phyloP scores from a whole-genome alignment of 2,113 vertebrate genomes.

The Equus przewalskii region DNA sequence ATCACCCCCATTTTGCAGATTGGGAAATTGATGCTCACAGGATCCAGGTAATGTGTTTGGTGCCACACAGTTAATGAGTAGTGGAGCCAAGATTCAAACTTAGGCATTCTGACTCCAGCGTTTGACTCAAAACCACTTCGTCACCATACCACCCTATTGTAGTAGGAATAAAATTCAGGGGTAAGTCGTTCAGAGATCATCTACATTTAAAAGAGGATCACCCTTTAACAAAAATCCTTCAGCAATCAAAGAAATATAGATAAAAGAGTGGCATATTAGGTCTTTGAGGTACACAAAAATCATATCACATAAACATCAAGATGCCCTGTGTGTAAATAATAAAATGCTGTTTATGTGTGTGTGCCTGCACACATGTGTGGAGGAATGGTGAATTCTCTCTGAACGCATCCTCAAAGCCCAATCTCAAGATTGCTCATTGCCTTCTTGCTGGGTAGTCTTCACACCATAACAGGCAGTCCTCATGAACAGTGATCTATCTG shows the following conservation, averaged over 20 bases:
- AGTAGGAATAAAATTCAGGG: neutral
- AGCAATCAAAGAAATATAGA: neutral
- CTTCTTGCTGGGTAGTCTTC: neutral
- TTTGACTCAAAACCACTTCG: neutral
- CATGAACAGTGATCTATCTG: neutral
- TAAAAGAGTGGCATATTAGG: neutral
- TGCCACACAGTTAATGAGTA: neutral
- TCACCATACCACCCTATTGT: accelerated
- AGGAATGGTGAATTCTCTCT: neutral
- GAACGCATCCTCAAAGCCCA: neutral
- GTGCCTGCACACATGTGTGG: neutral
- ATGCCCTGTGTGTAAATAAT: neutral
- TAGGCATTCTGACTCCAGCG: neutral
- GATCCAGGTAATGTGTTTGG: neutral
- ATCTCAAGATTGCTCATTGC: neutral
- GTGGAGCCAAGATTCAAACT: neutral
- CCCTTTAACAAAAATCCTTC: neutral
- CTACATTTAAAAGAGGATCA: neutral
- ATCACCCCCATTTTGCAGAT: neutral
- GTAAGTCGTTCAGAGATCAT: neutral
- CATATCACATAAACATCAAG: neutral
- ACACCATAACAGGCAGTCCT: neutral
- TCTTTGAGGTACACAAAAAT: neutral
- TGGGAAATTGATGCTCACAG: neutral
- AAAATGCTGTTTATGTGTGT: neutral